Conservation (phyloP, 2,113 vertebrate species). For the Panurus biarmicus region DNA sequence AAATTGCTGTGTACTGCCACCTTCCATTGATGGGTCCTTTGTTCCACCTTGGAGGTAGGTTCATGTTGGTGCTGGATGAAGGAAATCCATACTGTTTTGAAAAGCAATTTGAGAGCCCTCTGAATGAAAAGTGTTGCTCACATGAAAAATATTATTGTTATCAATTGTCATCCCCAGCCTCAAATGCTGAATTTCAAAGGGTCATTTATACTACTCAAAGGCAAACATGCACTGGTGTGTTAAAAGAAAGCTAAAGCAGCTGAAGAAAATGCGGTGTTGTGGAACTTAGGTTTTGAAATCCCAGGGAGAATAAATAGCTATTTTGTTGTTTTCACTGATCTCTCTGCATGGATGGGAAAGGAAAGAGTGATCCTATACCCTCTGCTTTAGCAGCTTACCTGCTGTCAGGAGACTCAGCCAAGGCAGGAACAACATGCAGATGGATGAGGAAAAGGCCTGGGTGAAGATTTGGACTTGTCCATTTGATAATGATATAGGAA, state of each 20-base stretch:
- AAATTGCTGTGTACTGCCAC: background rate
- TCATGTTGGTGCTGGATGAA: background rate
- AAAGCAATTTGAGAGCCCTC: background rate
- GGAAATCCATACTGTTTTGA: background rate
- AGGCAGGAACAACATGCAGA: background rate
- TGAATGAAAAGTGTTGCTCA: constrained; percentile 11
- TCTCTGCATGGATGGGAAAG: background rate
- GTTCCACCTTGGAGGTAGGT: background rate
- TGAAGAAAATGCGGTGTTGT: background rate
- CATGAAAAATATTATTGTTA: constrained; percentile 13
- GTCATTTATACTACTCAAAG: background rate
- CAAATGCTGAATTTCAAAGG: constrained; percentile 28
- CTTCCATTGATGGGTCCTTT: background rate
- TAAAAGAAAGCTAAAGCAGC: background rate
- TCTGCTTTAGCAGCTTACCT: background rate
- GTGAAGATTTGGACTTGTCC: background rate
- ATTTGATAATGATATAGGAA: background rate
- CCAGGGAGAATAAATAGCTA: background rate
- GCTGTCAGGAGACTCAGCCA: background rate
- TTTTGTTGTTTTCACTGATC: background rate
- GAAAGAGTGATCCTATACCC: background rate
- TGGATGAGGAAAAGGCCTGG: background rate
- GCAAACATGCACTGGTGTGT: accelerated
- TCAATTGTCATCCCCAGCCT: background rate
- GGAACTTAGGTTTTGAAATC: background rate